A percentile compares a stretch with the other conserved stretches of the same genome.
Evolutionary conservation across 2,797 vertebrate genomes (phyloP).

Genomic region (Micromesistius poutassou): DNA sequence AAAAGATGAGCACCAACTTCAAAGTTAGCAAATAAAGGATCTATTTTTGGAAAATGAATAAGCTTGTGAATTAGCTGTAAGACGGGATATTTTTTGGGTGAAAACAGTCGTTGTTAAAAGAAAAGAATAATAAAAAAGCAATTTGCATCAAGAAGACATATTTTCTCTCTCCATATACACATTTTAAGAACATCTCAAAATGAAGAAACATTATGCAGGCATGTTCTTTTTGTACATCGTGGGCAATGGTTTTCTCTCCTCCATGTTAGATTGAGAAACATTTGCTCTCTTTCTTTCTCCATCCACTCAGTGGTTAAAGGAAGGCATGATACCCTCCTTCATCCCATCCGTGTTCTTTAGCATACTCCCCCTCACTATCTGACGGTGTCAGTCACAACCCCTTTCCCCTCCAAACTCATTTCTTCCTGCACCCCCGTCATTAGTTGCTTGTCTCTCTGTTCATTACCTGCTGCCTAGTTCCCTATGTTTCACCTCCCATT

Average conservation of each 20-base stretch:
- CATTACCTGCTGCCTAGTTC: not conserved
- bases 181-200: not conserved
- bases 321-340: not conserved
- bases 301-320: not conserved
- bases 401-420: not conserved
- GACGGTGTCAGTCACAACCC: not conserved
- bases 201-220: not conserved
- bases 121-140: not conserved
- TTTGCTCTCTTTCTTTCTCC: not conserved
- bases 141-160: slow-evolving; percentile 16
- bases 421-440: not conserved
- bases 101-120: not conserved
- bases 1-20: slow-evolving; percentile 23
- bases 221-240: not conserved
- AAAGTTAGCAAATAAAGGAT: slow-evolving; percentile 31
- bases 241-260: not conserved
- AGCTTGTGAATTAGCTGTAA: slow-evolving; percentile 35
- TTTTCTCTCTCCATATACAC: not conserved
- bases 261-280: not conserved
- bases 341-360: not conserved
- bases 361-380: not conserved
- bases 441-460: not conserved
- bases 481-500: not conserved
- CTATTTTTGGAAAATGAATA: slow-evolving; percentile 12
- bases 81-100: slow-evolving; percentile 8